A percentile compares a stretch with the other conserved stretches of the same genome.
phyloP scores from a whole-genome alignment of 2,797 vertebrate species.

The Salarias fasciatus region DNA sequence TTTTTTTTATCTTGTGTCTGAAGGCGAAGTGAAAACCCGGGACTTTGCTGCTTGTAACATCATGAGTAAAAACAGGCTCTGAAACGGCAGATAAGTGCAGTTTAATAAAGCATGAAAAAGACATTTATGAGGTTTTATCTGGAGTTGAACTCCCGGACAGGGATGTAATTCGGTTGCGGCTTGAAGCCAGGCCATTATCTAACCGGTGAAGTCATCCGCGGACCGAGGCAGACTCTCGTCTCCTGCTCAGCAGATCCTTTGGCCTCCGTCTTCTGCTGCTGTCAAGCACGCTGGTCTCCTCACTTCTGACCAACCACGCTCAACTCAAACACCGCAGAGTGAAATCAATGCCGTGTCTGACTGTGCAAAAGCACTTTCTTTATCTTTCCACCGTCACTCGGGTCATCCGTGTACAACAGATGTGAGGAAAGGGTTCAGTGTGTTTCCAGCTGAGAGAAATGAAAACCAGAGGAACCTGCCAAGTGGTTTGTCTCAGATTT shows the following conservation, averaged over 20 bases:
- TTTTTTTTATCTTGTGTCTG: constrained; percentile 7
- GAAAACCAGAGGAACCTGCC: too few relatives aligned
- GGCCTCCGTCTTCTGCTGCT: constrained; percentile 18
- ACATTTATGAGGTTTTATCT: constrained; percentile 53
- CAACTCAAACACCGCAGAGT: constrained; percentile 7
- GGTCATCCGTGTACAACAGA: constrained; percentile 2
- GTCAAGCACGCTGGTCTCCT: constrained; percentile 16
- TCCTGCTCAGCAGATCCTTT: constrained; percentile 37
- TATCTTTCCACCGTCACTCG: constrained; percentile 22
- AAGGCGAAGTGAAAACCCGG: constrained; percentile 1
- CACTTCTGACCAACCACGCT: constrained; percentile 2
- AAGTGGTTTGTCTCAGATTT: constrained; percentile 14
- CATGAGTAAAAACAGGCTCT: constrained; percentile 56
- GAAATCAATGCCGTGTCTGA: constrained; percentile 1
- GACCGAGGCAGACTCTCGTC: constrained; percentile 51
- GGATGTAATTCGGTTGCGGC: constrained; percentile 52
- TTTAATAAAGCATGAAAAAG: constrained; percentile 60
- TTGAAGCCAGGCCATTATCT: constrained; percentile 45
- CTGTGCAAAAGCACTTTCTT: not conserved
- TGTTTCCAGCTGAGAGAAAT: constrained; percentile 9
- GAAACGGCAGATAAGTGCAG: constrained; percentile 40
- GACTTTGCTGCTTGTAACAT: constrained; percentile 18
- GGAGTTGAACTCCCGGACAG: constrained; percentile 36
- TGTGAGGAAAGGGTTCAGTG: constrained; percentile 20
- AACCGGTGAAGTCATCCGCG: constrained; percentile 57